Evolutionary conservation across 2,888 invertebrate species (phyloP).

Genomic region (Pyrrhosoma nymphula): DNA sequence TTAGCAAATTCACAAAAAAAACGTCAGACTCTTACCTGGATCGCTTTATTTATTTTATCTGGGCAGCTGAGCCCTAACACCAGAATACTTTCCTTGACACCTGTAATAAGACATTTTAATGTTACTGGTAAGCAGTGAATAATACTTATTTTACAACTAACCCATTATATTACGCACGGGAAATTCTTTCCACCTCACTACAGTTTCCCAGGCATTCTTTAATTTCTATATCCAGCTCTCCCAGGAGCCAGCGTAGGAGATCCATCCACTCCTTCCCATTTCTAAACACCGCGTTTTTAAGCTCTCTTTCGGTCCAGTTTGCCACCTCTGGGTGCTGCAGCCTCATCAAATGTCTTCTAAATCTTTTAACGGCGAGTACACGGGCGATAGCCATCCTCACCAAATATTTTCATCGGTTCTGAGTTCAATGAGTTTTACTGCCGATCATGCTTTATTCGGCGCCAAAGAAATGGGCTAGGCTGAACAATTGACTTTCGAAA

Average conservation of each 20-base stretch:
- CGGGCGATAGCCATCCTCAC: neutral
- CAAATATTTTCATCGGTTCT: neutral
- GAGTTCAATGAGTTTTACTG: too few species aligned
- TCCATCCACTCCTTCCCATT: neutral
- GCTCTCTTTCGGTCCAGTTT: neutral
- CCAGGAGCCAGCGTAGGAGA: neutral
- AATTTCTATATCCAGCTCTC: neutral
- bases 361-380: neutral
- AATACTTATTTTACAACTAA: neutral
- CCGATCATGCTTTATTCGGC: neutral
- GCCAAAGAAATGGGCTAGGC: conserved; percentile 1
- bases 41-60: neutral
- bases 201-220: neutral
- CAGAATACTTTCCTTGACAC: neutral
- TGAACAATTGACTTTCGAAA: neutral
- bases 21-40: neutral
- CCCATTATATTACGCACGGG: neutral
- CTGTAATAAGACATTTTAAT: neutral
- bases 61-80: neutral
- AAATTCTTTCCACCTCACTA: neutral
- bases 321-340: neutral
- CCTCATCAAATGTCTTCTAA: neutral
- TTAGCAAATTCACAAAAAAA: neutral
- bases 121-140: too few species aligned
- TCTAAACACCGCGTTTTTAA: neutral